Evolutionary conservation across 2,797 vertebrate genomes (phyloP).

Genomic region (Psittacula echo): DNA sequence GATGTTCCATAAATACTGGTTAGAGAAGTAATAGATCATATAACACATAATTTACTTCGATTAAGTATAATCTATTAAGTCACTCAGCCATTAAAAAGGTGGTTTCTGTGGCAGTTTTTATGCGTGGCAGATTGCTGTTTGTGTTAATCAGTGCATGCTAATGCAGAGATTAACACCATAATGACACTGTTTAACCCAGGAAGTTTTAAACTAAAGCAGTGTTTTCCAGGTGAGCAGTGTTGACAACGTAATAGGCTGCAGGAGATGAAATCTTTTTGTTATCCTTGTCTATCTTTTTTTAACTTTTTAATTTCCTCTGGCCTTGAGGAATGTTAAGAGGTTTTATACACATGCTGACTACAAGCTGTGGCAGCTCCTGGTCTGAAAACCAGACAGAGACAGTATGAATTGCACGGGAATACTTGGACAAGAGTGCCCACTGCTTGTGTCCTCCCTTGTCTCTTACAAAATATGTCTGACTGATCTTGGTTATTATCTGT

Average conservation of each 20-base stretch:
- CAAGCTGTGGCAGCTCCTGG: background rate
- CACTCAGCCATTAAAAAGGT: background rate
- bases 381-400: background rate
- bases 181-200: background rate
- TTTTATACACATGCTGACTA: background rate
- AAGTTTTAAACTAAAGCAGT: background rate
- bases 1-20: background rate
- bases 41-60: background rate
- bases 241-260: background rate
- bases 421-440: background rate
- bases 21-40: background rate
- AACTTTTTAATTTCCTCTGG: background rate
- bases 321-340: background rate
- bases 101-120: background rate
- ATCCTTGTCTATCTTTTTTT: background rate
- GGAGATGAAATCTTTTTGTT: background rate
- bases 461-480: background rate
- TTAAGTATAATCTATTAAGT: background rate
- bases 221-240: background rate
- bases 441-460: background rate
- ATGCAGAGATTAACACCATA: background rate
- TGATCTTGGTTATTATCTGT: background rate
- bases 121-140: background rate
- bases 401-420: background rate
- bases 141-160: background rate